These are phyloP conservation scores for Heterotilapia buettikoferi DNA, from an alignment of 2,113 vertebrate species.

Conservation along the genomic window DNA sequence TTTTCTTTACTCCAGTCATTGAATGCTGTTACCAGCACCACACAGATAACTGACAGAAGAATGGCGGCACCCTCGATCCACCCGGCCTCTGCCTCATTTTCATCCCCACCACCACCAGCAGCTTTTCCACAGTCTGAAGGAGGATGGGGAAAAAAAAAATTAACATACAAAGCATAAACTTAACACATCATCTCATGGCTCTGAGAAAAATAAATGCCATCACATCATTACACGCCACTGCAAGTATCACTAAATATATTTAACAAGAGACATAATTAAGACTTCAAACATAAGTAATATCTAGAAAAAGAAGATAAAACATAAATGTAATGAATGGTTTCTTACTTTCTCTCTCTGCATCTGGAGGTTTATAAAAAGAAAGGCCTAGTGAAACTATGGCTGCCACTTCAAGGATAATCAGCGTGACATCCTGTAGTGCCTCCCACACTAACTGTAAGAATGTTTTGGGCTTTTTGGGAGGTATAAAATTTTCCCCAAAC, in stretches of 20 bases:
- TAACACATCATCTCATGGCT: not conserved
- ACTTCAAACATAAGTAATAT: not conserved
- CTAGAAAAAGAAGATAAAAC: not conserved
- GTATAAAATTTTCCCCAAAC: conserved; percentile 97
- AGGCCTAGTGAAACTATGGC: conserved; percentile 98
- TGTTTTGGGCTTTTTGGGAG: conserved; percentile 99
- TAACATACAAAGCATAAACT: not conserved
- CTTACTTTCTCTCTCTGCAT: conserved; percentile 84
- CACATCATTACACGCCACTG: not conserved
- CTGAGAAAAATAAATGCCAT: not conserved
- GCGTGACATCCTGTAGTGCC: conserved; percentile 97
- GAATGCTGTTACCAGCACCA: conserved; percentile 97
- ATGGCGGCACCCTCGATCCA: conserved; percentile 99
- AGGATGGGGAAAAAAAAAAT: not conserved
- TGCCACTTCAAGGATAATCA: conserved; percentile 99
- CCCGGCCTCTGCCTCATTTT: conserved; percentile 89
- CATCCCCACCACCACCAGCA: conserved; percentile 81
- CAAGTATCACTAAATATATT: not conserved
- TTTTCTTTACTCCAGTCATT: conserved; percentile 99
- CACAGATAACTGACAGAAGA: conserved; percentile 92
- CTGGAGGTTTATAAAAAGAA: conserved; percentile 98
- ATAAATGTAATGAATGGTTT: not conserved
- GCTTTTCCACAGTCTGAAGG: conserved; percentile 86
- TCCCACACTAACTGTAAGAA: conserved; percentile 99
- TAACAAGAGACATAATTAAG: not conserved